These are phyloP conservation scores for Drosophila erecta DNA, from an alignment of 1,140 invertebrate species.

Conservation along the genomic window DNA sequence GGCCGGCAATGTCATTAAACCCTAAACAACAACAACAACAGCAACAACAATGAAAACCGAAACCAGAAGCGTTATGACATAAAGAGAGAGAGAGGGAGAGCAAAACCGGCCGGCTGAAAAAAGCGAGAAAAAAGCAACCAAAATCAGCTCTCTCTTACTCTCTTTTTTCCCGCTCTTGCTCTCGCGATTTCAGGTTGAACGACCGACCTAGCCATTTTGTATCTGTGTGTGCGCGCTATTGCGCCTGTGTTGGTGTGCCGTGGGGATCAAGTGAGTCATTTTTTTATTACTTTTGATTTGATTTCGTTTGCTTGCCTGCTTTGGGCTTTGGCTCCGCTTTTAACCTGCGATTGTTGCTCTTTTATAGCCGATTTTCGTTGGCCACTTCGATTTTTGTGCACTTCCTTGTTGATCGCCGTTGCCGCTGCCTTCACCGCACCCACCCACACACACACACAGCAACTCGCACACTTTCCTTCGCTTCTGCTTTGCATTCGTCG, in stretches of 20 bases:
- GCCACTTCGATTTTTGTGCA: slow-evolving; percentile 22
- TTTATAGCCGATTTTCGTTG: slow-evolving; percentile 5
- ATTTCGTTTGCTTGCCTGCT: slow-evolving; percentile 62
- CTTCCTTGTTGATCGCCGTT: slow-evolving; percentile 41
- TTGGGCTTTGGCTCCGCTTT: slow-evolving; percentile 34
- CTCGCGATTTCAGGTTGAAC: slow-evolving; percentile 73
- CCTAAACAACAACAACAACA: slow-evolving; percentile 74
- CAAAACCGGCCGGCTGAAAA: slow-evolving; percentile 54
- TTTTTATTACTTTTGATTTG: slow-evolving; percentile 72
- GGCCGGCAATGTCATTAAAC: slow-evolving; percentile 84
- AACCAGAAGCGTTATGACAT: slow-evolving; percentile 83
- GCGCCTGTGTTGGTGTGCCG: slow-evolving; percentile 43
- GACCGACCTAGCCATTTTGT: slow-evolving; percentile 84
- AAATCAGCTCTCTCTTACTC: slow-evolving; percentile 16
- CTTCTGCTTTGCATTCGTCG: slow-evolving; percentile 5
- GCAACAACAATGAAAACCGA: slow-evolving; percentile 33
- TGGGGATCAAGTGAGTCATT: slow-evolving; percentile 80
- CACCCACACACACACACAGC: slow-evolving; percentile 11
- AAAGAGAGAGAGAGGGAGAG: slow-evolving; percentile 32
- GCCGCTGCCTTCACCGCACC: background rate
- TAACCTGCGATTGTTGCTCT: slow-evolving; percentile 15
- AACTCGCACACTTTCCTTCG: background rate
- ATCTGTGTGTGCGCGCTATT: slow-evolving; percentile 22
- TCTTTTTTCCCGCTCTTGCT: slow-evolving; percentile 35
- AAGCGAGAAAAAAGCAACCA: background rate